These are phyloP conservation scores for Ditula angustiorana DNA, from an alignment of 2,888 invertebrate species.

Conservation along the genomic window DNA sequence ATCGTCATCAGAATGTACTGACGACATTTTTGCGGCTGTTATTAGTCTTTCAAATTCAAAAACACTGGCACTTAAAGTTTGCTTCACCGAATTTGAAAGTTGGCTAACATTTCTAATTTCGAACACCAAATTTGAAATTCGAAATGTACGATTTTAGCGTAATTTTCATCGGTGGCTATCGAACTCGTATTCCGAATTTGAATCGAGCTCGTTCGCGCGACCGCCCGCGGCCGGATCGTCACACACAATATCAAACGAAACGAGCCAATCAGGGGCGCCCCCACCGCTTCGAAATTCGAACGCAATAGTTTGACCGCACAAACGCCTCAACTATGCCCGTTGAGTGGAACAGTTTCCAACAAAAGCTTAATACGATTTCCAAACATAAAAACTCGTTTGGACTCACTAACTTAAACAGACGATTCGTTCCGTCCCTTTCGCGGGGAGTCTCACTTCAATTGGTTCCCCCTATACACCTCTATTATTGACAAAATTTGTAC, in stretches of 20 bases:
- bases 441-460: constrained; percentile 74
- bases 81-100: constrained; percentile 44
- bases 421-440: constrained; percentile 75
- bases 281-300: constrained; percentile 73
- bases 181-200: constrained; percentile 57
- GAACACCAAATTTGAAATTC: constrained; percentile 19
- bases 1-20: constrained; percentile 86
- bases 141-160: constrained; percentile 3
- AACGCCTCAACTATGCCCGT: constrained; percentile 83
- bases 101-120: constrained; percentile 19
- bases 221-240: constrained; percentile 74
- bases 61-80: constrained; percentile 65
- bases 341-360: constrained; percentile 85
- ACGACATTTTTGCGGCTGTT: constrained; percentile 70
- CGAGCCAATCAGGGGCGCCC: constrained; percentile 79
- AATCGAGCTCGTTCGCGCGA: constrained; percentile 66
- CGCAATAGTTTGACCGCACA: constrained; percentile 83
- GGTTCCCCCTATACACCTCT: constrained; percentile 63
- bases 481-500: constrained; percentile 49
- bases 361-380: constrained; percentile 86
- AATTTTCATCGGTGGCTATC: constrained; percentile 34
- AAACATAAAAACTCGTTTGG: constrained; percentile 85
- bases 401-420: constrained; percentile 82
- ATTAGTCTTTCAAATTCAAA: constrained; percentile 41
- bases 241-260: constrained; percentile 73